These are phyloP conservation scores for Plotosus lineatus DNA, from an alignment of 2,113 vertebrate species.

Conservation along the genomic window DNA sequence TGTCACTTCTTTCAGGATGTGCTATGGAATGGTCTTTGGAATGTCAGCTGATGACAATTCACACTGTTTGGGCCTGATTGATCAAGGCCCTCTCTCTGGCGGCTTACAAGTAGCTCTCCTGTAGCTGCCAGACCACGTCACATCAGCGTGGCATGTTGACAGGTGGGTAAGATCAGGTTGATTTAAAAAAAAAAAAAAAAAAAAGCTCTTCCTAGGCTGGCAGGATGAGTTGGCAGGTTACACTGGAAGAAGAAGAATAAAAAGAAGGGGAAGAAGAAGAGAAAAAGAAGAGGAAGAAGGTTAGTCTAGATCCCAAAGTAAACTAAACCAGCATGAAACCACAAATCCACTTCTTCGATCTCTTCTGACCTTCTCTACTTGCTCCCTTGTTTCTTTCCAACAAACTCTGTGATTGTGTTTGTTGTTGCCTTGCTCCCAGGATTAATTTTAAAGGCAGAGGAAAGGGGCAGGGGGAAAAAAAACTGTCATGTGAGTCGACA, in stretches of 20 bases:
- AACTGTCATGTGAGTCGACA: conserved; percentile 95
- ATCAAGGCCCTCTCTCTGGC: conserved; percentile 69
- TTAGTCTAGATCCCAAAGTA: conserved; percentile 5
- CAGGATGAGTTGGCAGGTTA: conserved; percentile 47
- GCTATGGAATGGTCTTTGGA: conserved; percentile 38
- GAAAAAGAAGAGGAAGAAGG: conserved; percentile 21
- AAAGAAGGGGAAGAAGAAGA: too few species aligned
- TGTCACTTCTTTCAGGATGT: conserved; percentile 36
- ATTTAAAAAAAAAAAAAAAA: conserved; percentile 18
- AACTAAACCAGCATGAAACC: conserved; percentile 28
- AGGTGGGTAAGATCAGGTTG: conserved; percentile 57
- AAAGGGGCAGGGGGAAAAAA: conserved; percentile 71
- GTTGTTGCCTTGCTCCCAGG: conserved; percentile 80
- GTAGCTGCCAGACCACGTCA: conserved; percentile 60
- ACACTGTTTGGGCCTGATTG: conserved; percentile 61
- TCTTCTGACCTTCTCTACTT: conserved; percentile 12
- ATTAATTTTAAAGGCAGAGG: conserved; percentile 80
- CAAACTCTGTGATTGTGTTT: conserved; percentile 68
- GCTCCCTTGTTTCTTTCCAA: conserved; percentile 33
- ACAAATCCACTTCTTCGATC: background rate
- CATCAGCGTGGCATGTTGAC: conserved; percentile 55
- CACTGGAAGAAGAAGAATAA: conserved; percentile 30
- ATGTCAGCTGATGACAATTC: conserved; percentile 68
- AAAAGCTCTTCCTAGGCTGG: conserved; percentile 30
- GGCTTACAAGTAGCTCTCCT: conserved; percentile 59